Conservation (phyloP, 2,797 vertebrate species). For the Aulostomus chinensis region DNA sequence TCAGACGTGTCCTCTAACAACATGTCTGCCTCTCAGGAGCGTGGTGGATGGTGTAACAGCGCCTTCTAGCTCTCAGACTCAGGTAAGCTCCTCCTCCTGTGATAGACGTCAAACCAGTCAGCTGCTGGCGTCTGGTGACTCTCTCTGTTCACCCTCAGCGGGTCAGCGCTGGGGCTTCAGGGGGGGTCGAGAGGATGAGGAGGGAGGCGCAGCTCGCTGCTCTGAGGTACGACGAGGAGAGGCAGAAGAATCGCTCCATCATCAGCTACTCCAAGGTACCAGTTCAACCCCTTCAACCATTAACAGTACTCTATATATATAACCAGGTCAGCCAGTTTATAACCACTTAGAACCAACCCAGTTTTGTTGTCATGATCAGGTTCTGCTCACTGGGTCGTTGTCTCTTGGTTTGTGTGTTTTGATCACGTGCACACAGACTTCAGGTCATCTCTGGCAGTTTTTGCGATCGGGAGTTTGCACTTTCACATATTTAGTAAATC, state of each 20-base stretch:
- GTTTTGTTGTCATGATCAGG: too few relatives aligned
- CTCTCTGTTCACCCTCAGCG: slow-evolving; percentile 26
- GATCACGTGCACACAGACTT: too few relatives aligned
- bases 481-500: too few relatives aligned
- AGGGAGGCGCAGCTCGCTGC: slow-evolving; percentile 92
- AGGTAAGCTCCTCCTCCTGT: slow-evolving; percentile 58
- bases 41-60: slow-evolving; percentile 55
- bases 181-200: slow-evolving; percentile 83
- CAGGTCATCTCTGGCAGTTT: too few relatives aligned
- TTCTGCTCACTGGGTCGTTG: too few relatives aligned
- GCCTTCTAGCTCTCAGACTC: slow-evolving; percentile 52
- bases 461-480: too few relatives aligned
- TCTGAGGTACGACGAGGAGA: slow-evolving; percentile 90
- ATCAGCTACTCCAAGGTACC: slow-evolving; percentile 84
- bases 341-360: too few relatives aligned
- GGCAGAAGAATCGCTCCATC: slow-evolving; percentile 81
- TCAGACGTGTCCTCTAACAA: too few relatives aligned
- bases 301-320: too few relatives aligned
- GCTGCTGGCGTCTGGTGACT: background rate
- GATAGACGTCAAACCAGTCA: background rate
- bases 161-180: slow-evolving; percentile 1
- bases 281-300: too few relatives aligned
- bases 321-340: too few relatives aligned
- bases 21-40: slow-evolving; percentile 48
- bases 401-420: too few relatives aligned